A percentile compares a stretch with the other conserved stretches of the same genome.
phyloP scores from a whole-genome alignment of 2,888 invertebrate species.

The Synergus gifuensis region DNA sequence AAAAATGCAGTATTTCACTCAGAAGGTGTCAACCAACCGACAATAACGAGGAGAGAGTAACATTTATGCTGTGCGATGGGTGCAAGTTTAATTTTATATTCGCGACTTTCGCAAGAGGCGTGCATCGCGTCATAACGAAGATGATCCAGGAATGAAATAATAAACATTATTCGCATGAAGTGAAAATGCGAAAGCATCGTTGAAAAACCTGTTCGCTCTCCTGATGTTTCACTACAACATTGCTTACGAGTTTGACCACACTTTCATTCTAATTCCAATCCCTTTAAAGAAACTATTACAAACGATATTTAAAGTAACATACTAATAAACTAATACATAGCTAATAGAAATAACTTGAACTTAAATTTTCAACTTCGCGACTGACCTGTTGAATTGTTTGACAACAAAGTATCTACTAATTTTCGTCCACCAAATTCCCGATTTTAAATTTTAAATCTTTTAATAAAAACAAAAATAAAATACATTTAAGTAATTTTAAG shows the following conservation, averaged over 20 bases:
- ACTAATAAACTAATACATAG: background rate
- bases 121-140: constrained; percentile 25
- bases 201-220: constrained; percentile 41
- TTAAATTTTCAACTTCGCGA: background rate
- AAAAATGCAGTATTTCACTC: constrained; percentile 14
- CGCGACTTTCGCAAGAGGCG: constrained; percentile 35
- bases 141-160: constrained; percentile 41
- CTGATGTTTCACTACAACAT: constrained; percentile 19
- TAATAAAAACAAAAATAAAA: too few relatives aligned
- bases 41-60: constrained; percentile 25
- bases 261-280: constrained; percentile 33
- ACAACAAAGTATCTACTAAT: too few relatives aligned
- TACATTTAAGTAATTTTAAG: too few relatives aligned
- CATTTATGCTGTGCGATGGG: constrained; percentile 22
- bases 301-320: background rate
- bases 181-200: constrained; percentile 42
- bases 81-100: constrained; percentile 40
- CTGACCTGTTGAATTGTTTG: too few relatives aligned
- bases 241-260: background rate
- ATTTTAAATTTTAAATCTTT: too few relatives aligned
- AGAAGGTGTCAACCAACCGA: constrained; percentile 10
- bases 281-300: background rate
- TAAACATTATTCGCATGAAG: constrained; percentile 38
- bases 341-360: background rate
- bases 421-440: too few relatives aligned